Evolutionary conservation across 2,797 vertebrate genomes (phyloP).

Genomic region (Apogon hyalosoma): DNA sequence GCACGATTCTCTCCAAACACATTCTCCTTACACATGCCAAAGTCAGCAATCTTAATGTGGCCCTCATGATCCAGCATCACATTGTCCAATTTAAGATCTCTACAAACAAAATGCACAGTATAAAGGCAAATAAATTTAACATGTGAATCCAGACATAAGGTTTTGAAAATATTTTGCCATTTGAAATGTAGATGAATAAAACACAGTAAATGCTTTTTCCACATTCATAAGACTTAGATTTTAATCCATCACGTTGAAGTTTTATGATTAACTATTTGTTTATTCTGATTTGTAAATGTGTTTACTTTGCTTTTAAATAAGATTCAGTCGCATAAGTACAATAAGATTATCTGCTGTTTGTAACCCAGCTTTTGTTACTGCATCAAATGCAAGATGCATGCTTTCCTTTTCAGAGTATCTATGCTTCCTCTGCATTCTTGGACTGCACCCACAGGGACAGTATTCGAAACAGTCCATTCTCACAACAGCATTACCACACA

Average conservation of each 20-base stretch:
- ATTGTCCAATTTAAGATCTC: constrained; percentile 87
- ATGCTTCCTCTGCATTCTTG: constrained; percentile 2
- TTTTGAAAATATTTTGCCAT: neutral
- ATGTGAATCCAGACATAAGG: neutral
- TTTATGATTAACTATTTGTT: too few relatives aligned
- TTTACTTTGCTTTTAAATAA: too few relatives aligned
- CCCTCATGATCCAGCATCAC: constrained; percentile 86
- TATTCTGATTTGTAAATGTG: too few relatives aligned
- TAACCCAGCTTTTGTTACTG: neutral
- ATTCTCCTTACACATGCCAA: constrained; percentile 99
- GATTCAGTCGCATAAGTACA: neutral
- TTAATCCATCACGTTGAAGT: too few relatives aligned
- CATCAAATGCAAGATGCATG: constrained; percentile 11
- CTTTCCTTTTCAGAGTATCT: neutral
- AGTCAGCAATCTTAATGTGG: constrained; percentile 94
- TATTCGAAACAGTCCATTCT: constrained; percentile 27
- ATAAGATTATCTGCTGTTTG: neutral
- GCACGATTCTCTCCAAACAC: constrained; percentile 91
- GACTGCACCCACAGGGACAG: constrained; percentile 17
- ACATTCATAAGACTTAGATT: too few relatives aligned
- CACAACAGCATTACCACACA: constrained; percentile 45
- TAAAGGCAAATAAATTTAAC: constrained; percentile 1
- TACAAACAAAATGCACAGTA: constrained; percentile 51
- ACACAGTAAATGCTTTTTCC: too few relatives aligned
- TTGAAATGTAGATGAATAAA: too few relatives aligned